Conservation (phyloP, 2,888 invertebrate species). For the Eudiplozoon nipponicum region DNA sequence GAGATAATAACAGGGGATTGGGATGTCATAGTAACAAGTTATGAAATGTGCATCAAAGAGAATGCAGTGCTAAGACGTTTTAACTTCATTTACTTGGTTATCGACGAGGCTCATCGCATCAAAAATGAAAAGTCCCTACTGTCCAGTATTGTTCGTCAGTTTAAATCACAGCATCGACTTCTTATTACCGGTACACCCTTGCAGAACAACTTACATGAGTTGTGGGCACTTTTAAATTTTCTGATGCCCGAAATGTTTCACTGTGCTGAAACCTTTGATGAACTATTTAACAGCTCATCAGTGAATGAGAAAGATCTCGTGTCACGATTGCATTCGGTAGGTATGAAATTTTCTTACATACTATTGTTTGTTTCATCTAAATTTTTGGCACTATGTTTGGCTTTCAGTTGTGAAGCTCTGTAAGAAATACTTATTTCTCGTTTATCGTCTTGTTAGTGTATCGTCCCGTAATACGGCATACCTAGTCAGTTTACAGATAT, state of each 20-base stretch:
- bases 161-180: conserved; percentile 71
- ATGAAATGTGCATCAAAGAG: conserved; percentile 87
- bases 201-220: conserved; percentile 85
- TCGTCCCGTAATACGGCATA: too few species aligned
- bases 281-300: conserved; percentile 82
- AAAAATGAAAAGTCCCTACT: conserved; percentile 96
- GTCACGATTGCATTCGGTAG: conserved; percentile 61
- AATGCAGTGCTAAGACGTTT: conserved; percentile 84
- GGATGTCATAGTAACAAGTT: conserved; percentile 90
- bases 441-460: too few species aligned
- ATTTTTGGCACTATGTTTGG: too few species aligned
- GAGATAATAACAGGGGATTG: conserved; percentile 53
- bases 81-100: conserved; percentile 94
- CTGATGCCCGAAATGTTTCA: conserved; percentile 84
- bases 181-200: conserved; percentile 79
- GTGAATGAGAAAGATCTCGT: conserved; percentile 54
- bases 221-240: conserved; percentile 88
- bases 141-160: conserved; percentile 71
- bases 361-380: too few species aligned
- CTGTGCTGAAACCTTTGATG: conserved; percentile 56
- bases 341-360: too few species aligned
- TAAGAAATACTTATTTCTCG: too few species aligned
- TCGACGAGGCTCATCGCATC: conserved; percentile 91
- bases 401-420: too few species aligned
- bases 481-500: too few species aligned